A percentile compares a stretch with the other conserved stretches of the same genome.
Evolutionary conservation across 2,113 vertebrate genomes (phyloP).

Genomic region (Morone saxatilis): DNA sequence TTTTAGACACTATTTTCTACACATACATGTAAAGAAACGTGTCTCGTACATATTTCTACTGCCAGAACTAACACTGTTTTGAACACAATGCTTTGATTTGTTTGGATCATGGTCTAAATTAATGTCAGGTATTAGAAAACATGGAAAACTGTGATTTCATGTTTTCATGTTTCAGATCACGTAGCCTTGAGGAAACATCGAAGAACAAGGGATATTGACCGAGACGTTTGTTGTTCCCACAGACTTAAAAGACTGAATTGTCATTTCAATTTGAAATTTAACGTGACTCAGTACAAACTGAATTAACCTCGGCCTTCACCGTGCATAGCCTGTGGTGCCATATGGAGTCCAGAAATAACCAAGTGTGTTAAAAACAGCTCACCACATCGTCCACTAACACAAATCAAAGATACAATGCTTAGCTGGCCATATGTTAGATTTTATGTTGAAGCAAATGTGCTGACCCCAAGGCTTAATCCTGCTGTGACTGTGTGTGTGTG

Average conservation of each 20-base stretch:
- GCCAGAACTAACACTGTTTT: not conserved
- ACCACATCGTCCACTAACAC: not conserved
- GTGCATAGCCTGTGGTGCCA: conserved; percentile 26
- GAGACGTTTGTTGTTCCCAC: not conserved
- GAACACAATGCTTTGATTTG: not conserved
- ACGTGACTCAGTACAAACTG: conserved; percentile 23
- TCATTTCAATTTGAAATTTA: conserved; percentile 18
- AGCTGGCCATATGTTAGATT: conserved; percentile 50
- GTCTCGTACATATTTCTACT: not conserved
- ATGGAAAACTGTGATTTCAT: not conserved
- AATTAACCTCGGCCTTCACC: conserved; percentile 30
- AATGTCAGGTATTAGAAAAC: not conserved
- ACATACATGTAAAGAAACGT: not conserved
- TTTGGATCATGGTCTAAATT: conserved; percentile 9
- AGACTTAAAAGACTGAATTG: not conserved
- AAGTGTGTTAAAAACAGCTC: conserved; percentile 38
- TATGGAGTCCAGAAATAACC: conserved; percentile 46
- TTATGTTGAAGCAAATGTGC: conserved; percentile 43
- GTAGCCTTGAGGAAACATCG: conserved; percentile 9
- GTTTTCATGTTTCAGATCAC: not conserved
- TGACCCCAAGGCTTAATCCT: conserved; percentile 52
- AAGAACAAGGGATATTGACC: not conserved
- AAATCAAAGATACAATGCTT: conserved; percentile 39
- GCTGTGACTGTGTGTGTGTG: conserved; percentile 8
- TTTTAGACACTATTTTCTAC: not conserved